Base-by-base conservation (phyloP, 2,888 invertebrate genomes). In the Cataglyphis altisquamis region DNA sequence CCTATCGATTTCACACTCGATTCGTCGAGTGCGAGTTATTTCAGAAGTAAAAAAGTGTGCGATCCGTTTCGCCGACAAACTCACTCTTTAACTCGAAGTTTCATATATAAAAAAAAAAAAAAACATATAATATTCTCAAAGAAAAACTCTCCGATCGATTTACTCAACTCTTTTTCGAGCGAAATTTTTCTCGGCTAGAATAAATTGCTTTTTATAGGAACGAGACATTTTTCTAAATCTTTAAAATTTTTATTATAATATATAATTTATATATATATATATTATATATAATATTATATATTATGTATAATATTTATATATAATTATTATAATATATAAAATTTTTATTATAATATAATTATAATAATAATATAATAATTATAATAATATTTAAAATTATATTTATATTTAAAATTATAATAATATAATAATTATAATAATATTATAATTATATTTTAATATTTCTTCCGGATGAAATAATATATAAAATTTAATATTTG, bases 1-100 rank as follows among this genome's bases (percentile, higher is more conserved):
- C 62, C 82, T 85, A 89, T 89, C 85, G 88, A 89, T 89, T 83
- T 84, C 80, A 57, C 63, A 87, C 84, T 74, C 72, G 84, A 84
- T 78, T 86, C 75, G 63, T 62, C 68, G 57, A 21, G 21, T 72
- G 5, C 15, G 29, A 64, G 55, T 74, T 80, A 86, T 60, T 66
- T 66, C 52, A 57, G 55, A 82, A 80, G 78, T 81, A 78, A 86
- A 82, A 86, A 75, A 64, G 74, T 52, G 48, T 67, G 74, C 67
- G 10, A 52, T 5, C n/a, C 39, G 36, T n/a, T 15, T 6, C 39
- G 52, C 2, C 10, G 55, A 41, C 29, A 29, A n/a, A 41, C n/a
- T 0, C 12, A n/a, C n/a, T 41, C 4, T 9, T 8, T 55, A 32
- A 32, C 62, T 2, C 41, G 2, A 57, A 39, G 25, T 72, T 72